A percentile compares a stretch with the other conserved stretches of the same genome.
phyloP scores from a whole-genome alignment of 2,797 vertebrate genomes.

The Chromis chromis region DNA sequence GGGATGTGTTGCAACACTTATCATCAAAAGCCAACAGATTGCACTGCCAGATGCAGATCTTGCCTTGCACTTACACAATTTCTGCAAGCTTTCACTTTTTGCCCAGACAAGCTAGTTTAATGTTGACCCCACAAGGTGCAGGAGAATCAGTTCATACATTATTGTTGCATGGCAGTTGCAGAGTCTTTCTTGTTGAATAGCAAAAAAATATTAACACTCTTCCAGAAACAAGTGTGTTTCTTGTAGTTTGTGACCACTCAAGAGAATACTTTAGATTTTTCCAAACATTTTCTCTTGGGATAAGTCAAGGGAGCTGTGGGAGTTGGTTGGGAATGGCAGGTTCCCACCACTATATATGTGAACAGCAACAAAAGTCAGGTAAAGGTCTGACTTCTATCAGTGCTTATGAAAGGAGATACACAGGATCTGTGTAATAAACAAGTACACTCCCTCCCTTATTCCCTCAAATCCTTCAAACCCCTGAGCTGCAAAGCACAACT shows the following conservation, averaged over 20 bases:
- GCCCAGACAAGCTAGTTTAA: background rate
- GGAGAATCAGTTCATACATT: background rate
- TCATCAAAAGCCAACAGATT: background rate
- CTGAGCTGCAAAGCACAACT: conserved; percentile 20
- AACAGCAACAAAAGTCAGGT: conserved; percentile 31
- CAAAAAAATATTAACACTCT: conserved; percentile 13
- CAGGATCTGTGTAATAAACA: conserved; percentile 15
- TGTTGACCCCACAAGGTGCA: background rate
- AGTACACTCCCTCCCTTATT: conserved; percentile 12
- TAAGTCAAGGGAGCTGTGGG: conserved; percentile 1
- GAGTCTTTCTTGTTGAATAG: background rate
- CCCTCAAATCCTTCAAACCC: conserved; percentile 25
- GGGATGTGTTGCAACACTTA: background rate
- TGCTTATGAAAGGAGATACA: conserved; percentile 19
- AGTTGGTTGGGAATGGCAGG: background rate
- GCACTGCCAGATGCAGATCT: too few species aligned
- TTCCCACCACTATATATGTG: background rate
- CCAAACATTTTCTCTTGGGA: conserved; percentile 10
- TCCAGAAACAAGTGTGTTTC: background rate
- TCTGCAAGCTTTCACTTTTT: background rate
- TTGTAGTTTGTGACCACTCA: conserved; percentile 15
- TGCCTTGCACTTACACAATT: background rate
- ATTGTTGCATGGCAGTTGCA: background rate
- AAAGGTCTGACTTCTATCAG: conserved; percentile 22
- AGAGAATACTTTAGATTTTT: conserved; percentile 5